Percentiles rank a stretch among this genome's conserved stretches.
Evolutionary conservation across 1,140 invertebrate species (phyloP).

Genomic region (Oedothorax gibbosus): DNA sequence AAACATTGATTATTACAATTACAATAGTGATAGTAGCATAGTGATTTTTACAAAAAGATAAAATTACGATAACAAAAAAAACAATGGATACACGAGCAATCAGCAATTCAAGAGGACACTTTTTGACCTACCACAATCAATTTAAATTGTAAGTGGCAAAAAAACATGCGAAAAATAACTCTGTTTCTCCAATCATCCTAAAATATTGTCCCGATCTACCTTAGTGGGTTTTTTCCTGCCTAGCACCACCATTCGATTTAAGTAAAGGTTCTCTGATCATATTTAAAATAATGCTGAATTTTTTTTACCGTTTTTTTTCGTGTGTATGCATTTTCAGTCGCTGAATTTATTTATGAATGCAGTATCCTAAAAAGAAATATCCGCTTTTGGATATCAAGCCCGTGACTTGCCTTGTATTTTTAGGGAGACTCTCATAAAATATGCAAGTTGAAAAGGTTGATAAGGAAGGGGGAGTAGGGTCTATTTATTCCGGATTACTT

Average conservation of each 20-base stretch:
- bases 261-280: neutral
- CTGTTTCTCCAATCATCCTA: neutral
- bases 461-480: neutral
- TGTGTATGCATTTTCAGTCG: neutral
- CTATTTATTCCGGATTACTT: conserved; percentile 11
- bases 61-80: no score
- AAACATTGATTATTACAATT: no score
- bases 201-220: conserved; percentile 27
- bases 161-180: no score
- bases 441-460: conserved; percentile 34
- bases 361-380: neutral
- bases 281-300: conserved; percentile 16
- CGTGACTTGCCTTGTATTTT: neutral
- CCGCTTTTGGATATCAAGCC: neutral
- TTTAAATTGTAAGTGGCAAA: no score
- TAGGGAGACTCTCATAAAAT: conserved; percentile 15
- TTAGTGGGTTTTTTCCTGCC: conserved; percentile 6
- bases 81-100: no score
- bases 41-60: no score
- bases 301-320: neutral
- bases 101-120: no score
- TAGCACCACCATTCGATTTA: conserved; percentile 13
- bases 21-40: no score
- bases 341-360: conserved; percentile 26
- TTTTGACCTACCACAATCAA: no score